These are phyloP conservation scores for Meloidogyne floridensis DNA, from an alignment of 1,140 invertebrate species.

Conservation along the genomic window DNA sequence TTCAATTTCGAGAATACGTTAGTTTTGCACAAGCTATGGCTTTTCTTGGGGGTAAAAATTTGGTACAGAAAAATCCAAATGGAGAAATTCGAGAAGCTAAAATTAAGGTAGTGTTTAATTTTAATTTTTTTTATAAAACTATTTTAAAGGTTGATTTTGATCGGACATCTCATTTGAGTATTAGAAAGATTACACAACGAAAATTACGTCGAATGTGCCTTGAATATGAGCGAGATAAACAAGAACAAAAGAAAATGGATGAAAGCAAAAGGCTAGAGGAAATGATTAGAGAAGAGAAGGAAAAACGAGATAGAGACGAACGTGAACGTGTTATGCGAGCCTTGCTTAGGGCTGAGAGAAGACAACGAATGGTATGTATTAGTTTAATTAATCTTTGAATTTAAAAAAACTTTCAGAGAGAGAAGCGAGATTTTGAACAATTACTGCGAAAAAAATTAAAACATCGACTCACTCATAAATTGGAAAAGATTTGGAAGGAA, in stretches of 20 bases:
- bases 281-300: constrained; percentile 31
- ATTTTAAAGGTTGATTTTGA: constrained; percentile 37
- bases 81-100: constrained; percentile 38
- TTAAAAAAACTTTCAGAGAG: constrained; percentile 16
- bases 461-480: constrained; percentile 20
- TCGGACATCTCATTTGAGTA: constrained; percentile 40
- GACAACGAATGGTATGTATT: constrained; percentile 31
- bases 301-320: constrained; percentile 22
- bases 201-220: constrained; percentile 28
- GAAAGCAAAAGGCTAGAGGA: constrained; percentile 24
- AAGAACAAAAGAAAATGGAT: constrained; percentile 16
- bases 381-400: neutral
- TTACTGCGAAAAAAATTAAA: constrained; percentile 39
- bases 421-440: constrained; percentile 39
- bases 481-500: constrained; percentile 29
- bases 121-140: neutral
- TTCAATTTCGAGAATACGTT: constrained; percentile 39
- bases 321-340: constrained; percentile 18
- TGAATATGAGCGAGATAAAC: constrained; percentile 35
- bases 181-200: constrained; percentile 38
- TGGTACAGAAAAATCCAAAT: constrained; percentile 35
- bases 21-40: constrained; percentile 35
- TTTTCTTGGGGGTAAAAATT: constrained; percentile 36
- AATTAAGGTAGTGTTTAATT: constrained; percentile 28
- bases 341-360: constrained; percentile 24